phyloP scores from a whole-genome alignment of 2,113 vertebrate genomes.

The Catharus fuscescens region DNA sequence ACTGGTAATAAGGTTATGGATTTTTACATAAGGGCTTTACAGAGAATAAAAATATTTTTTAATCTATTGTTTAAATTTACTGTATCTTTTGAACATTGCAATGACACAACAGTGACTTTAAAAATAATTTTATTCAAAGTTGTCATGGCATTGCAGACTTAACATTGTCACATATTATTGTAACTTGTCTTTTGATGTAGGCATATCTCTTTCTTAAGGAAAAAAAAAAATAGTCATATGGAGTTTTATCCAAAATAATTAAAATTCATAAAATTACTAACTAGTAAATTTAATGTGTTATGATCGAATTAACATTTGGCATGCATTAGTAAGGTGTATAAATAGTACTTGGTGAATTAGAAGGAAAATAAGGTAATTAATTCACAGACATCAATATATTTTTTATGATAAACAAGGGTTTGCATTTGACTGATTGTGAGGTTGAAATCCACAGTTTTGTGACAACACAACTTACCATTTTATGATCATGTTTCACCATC shows the following conservation, averaged over 20 bases:
- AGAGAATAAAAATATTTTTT: conserved; percentile 42
- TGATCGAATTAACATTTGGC: background rate
- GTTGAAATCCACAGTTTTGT: background rate
- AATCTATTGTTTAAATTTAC: background rate
- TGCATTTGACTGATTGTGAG: background rate
- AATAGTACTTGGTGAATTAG: background rate
- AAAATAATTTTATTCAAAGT: background rate
- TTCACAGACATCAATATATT: background rate
- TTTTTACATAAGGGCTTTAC: background rate
- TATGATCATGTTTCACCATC: background rate
- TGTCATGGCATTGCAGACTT: background rate
- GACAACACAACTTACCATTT: background rate
- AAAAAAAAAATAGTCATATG: background rate
- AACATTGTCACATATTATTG: background rate
- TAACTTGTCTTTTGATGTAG: background rate
- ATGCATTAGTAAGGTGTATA: background rate
- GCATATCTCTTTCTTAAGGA: background rate
- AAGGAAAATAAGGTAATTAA: background rate
- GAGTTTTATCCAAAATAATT: background rate
- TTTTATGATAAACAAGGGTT: background rate
- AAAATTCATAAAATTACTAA: background rate
- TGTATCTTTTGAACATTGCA: conserved; percentile 36
- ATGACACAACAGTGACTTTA: background rate
- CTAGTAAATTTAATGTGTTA: background rate
- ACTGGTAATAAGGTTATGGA: conserved; percentile 25